phyloP scores from a whole-genome alignment of 2,888 invertebrate genomes.

The Phengaris arion region DNA sequence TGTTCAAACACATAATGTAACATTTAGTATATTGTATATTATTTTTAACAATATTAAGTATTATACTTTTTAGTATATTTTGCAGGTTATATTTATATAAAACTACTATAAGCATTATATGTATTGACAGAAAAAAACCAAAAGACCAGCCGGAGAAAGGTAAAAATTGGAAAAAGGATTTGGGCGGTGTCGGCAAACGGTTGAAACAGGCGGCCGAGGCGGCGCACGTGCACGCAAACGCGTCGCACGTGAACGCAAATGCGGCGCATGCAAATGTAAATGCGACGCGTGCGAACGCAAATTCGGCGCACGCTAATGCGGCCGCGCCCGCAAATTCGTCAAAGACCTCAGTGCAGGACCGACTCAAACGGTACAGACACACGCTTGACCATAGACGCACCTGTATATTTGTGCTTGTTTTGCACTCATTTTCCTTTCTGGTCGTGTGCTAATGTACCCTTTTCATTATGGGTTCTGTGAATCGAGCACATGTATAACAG shows the following conservation, averaged over 20 bases:
- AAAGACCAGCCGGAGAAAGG: conserved; percentile 55
- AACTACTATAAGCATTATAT: conserved; percentile 37
- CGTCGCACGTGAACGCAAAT: conserved; percentile 54
- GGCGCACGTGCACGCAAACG: conserved; percentile 57
- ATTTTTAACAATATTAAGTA: not conserved
- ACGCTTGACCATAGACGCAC: conserved; percentile 29
- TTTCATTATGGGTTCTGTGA: not conserved
- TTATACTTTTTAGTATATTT: not conserved
- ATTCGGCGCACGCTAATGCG: conserved; percentile 60
- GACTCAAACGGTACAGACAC: conserved; percentile 66
- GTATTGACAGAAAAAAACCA: conserved; percentile 72
- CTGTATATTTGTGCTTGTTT: conserved; percentile 13
- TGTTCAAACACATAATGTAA: too few species aligned
- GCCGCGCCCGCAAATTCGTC: conserved; percentile 53
- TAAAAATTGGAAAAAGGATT: conserved; percentile 61
- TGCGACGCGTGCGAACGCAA: conserved; percentile 58
- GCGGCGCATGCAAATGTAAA: conserved; percentile 56
- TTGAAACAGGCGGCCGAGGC: conserved; percentile 63
- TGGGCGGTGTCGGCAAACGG: conserved; percentile 60
- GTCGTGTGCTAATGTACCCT: not conserved
- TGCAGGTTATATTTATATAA: conserved; percentile 2
- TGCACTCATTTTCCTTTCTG: not conserved
- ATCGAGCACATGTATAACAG: not conserved
- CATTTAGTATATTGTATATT: not conserved
- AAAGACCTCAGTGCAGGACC: conserved; percentile 58